Percentiles rank a stretch among this genome's conserved stretches.
These are phyloP conservation scores for Bembecia ichneumoniformis DNA, from an alignment of 2,888 invertebrate species.

Conservation along the genomic window DNA sequence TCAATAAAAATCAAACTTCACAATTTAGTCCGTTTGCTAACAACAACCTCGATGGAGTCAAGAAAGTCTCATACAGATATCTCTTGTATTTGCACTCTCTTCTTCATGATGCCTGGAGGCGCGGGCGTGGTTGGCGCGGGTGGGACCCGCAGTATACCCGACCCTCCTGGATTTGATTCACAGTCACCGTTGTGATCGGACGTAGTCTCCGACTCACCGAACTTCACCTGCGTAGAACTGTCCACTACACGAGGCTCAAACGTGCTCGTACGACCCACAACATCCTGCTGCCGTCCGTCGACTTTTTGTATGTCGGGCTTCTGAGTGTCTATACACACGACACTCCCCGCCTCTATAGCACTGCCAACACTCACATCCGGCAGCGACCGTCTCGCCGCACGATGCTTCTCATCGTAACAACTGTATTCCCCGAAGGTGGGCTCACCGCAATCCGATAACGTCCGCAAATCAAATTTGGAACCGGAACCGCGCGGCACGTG, in stretches of 20 bases:
- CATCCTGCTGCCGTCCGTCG: slow-evolving; percentile 43
- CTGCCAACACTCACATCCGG: slow-evolving; percentile 74
- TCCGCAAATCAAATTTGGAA: slow-evolving; percentile 64
- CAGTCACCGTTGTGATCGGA: slow-evolving; percentile 55
- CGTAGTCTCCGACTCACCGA: slow-evolving; percentile 57
- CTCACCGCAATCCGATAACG: slow-evolving; percentile 68
- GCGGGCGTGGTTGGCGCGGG: slow-evolving; percentile 65
- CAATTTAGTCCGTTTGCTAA: slow-evolving; percentile 62
- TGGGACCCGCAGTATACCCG: slow-evolving; percentile 64
- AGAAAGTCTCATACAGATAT: slow-evolving; percentile 85
- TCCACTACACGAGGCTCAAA: slow-evolving; percentile 67
- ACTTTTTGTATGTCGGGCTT: slow-evolving; percentile 67
- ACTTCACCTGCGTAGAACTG: slow-evolving; percentile 66
- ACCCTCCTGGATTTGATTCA: slow-evolving; percentile 50
- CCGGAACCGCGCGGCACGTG: slow-evolving; percentile 61
- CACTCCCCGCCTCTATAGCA: slow-evolving; percentile 74
- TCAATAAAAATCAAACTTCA: slow-evolving; percentile 25
- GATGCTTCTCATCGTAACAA: slow-evolving; percentile 75
- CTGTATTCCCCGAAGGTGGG: slow-evolving; percentile 76
- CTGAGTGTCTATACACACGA: slow-evolving; percentile 65
- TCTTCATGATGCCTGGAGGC: slow-evolving; percentile 85
- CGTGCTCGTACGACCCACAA: slow-evolving; percentile 58
- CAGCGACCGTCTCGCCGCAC: slow-evolving; percentile 71
- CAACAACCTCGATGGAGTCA: slow-evolving; percentile 52
- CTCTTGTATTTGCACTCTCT: slow-evolving; percentile 93